phyloP scores from a whole-genome alignment of 2,113 vertebrate species.

The Noturus placidus region DNA sequence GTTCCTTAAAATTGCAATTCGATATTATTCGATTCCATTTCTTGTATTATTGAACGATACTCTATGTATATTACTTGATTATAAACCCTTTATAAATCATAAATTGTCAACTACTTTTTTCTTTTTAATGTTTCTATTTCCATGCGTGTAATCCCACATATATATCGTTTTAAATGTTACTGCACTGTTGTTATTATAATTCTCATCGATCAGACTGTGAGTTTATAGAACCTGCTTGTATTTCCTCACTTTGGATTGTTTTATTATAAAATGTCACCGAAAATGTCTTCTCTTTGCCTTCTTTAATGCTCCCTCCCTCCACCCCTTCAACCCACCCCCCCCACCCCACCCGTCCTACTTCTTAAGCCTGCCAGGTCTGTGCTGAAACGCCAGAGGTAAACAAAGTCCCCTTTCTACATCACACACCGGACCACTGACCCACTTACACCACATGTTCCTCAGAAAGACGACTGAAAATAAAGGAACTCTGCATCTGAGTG shows the following conservation, averaged over 20 bases:
- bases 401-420: conserved; percentile 43
- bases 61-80: neutral
- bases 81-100: neutral
- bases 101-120: neutral
- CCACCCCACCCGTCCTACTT: too few species aligned
- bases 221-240: neutral
- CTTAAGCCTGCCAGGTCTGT: conserved; percentile 43
- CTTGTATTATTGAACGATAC: neutral
- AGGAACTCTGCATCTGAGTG: neutral
- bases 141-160: neutral
- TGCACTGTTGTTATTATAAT: neutral
- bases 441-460: conserved; percentile 42
- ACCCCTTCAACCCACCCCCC: too few species aligned
- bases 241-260: neutral
- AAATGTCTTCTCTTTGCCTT: neutral
- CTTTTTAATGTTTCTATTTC: too few species aligned
- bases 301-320: too few species aligned
- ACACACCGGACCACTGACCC: conserved; percentile 46
- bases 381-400: conserved; percentile 41
- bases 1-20: neutral
- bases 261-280: neutral
- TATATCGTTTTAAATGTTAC: neutral
- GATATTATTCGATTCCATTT: neutral
- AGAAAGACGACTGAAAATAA: neutral
- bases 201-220: neutral